A percentile compares a stretch with the other conserved stretches of the same genome.
Conservation (phyloP, 2,113 vertebrate species). For the Rutilus rutilus region DNA sequence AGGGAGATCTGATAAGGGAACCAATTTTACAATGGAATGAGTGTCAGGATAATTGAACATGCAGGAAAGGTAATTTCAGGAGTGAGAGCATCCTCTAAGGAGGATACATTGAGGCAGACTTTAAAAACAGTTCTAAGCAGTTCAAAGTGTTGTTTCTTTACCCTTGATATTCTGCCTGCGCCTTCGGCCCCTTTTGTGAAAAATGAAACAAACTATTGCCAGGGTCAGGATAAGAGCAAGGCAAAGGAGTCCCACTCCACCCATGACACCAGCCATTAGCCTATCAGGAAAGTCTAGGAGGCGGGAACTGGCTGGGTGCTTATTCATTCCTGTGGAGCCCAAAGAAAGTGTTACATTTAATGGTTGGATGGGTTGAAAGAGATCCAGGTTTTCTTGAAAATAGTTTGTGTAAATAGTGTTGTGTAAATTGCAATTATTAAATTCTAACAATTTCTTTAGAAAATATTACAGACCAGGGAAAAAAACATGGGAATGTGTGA, state of each 20-base stretch:
- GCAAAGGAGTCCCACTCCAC: slow-evolving; percentile 86
- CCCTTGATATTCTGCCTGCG: slow-evolving; percentile 66
- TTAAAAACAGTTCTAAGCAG: neutral
- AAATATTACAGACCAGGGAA: neutral
- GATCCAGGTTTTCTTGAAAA: neutral
- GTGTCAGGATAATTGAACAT: neutral
- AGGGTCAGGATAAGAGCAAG: slow-evolving; percentile 84
- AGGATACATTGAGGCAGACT: neutral
- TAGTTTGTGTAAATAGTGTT: too few species aligned
- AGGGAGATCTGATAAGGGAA: slow-evolving; percentile 67
- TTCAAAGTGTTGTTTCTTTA: slow-evolving; percentile 58
- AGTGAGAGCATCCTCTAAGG: slow-evolving; percentile 11
- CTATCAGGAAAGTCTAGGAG: slow-evolving; percentile 81
- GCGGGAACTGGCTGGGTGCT: slow-evolving; percentile 80
- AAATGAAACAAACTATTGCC: slow-evolving; percentile 82
- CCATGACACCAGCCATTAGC: slow-evolving; percentile 85
- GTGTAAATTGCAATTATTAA: neutral
- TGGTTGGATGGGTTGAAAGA: neutral
- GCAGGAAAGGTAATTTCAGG: neutral
- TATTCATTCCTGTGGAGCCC: slow-evolving; percentile 80
- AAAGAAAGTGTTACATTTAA: neutral
- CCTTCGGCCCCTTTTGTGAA: slow-evolving; percentile 70
- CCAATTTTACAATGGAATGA: slow-evolving; percentile 33
- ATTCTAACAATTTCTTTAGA: neutral
- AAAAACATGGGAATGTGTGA: slow-evolving; percentile 29